phyloP scores from a whole-genome alignment of 2,113 vertebrate species.

The Eubucco bourcierii region DNA sequence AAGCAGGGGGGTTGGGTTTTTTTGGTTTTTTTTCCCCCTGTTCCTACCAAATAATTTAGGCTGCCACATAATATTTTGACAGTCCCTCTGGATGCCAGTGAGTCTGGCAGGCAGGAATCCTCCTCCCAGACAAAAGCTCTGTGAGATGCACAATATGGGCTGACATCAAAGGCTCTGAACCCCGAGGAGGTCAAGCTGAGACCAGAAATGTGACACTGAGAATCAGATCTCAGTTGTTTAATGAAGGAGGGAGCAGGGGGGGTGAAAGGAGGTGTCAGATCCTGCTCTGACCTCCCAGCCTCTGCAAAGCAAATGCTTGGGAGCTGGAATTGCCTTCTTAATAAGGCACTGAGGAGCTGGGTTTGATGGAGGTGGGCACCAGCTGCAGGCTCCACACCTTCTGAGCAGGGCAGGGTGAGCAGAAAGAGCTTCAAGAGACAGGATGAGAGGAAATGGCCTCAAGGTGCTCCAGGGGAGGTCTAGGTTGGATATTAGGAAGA shows the following conservation, averaged over 20 bases:
- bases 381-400: fast-evolving
- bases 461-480: no score
- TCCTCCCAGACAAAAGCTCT: not conserved
- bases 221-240: not conserved
- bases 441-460: no score
- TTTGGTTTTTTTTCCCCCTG: not conserved
- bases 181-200: not conserved
- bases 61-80: slow-evolving; percentile 5
- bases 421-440: no score
- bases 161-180: not conserved
- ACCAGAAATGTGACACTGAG: not conserved
- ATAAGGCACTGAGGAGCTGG: not conserved
- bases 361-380: not conserved
- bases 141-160: not conserved
- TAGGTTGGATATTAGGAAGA: no score
- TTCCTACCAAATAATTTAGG: slow-evolving; percentile 53
- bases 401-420: not conserved
- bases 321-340: not conserved
- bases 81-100: not conserved
- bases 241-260: not conserved
- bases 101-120: not conserved
- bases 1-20: not conserved
- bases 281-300: not conserved
- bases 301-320: not conserved
- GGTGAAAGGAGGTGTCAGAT: not conserved